Conservation (phyloP, 2,113 vertebrate species). For the Nycticebus coucang region DNA sequence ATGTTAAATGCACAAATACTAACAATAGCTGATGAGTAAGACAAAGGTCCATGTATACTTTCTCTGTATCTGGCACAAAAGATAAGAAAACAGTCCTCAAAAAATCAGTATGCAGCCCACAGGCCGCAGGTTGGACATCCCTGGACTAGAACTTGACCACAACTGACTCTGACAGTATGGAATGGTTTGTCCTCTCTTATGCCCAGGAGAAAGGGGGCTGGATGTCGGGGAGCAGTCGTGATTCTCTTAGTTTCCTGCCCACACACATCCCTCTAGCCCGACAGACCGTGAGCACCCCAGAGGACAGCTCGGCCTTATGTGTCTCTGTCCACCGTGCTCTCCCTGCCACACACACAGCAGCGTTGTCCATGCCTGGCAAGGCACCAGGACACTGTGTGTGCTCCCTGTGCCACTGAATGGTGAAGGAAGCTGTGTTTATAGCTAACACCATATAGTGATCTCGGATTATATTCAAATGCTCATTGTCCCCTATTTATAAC, state of each 20-base stretch:
- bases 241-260: not conserved
- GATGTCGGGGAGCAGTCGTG: not conserved
- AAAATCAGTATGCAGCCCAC: too few relatives aligned
- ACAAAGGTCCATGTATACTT: too few relatives aligned
- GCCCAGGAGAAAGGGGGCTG: not conserved
- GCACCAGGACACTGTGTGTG: too few relatives aligned
- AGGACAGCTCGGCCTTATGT: not conserved
- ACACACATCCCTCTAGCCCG: accelerated
- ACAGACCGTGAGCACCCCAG: not conserved
- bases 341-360: not conserved
- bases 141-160: not conserved
- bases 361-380: not conserved
- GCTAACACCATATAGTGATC: not conserved
- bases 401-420: too few relatives aligned
- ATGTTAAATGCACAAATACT: too few relatives aligned
- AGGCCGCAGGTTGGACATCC: too few relatives aligned
- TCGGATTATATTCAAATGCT: not conserved
- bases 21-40: too few relatives aligned
- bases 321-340: not conserved
- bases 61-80: too few relatives aligned
- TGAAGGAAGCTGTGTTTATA: too few relatives aligned
- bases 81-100: too few relatives aligned
- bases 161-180: too few relatives aligned
- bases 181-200: too few relatives aligned
- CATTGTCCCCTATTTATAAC: not conserved